A percentile compares a stretch with the other conserved stretches of the same genome.
Evolutionary conservation across 2,888 invertebrate genomes (phyloP).

Genomic region (Sericinus montela): DNA sequence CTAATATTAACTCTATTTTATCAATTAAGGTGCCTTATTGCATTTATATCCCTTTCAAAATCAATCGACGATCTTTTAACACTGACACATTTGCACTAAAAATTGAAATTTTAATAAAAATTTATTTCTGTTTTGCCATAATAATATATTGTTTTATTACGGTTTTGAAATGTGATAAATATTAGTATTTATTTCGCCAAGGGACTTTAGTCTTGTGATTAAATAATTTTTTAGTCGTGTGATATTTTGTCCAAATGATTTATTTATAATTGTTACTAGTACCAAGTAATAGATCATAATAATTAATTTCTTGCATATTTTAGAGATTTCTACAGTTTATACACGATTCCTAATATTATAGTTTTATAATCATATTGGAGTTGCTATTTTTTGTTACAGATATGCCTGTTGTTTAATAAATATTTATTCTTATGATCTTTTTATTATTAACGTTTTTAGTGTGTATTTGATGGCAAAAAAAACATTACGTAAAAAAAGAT

Average conservation of each 20-base stretch:
- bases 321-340: constrained; percentile 23
- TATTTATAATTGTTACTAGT: constrained; percentile 1
- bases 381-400: constrained; percentile 24
- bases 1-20: background rate
- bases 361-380: constrained; percentile 16
- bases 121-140: background rate
- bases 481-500: background rate
- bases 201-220: background rate
- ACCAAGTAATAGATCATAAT: background rate
- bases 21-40: background rate
- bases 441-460: constrained; percentile 16
- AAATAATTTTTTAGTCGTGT: background rate
- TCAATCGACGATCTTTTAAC: background rate
- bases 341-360: constrained; percentile 46
- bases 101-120: background rate
- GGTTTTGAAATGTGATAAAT: background rate
- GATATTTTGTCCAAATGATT: constrained; percentile 15
- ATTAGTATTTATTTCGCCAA: background rate
- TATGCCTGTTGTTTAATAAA: constrained; percentile 24
- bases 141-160: background rate
- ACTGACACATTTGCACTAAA: background rate
- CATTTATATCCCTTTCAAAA: background rate
- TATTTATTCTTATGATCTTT: constrained; percentile 11
- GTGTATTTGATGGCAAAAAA: background rate
- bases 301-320: background rate